A percentile compares a stretch with the other conserved stretches of the same genome.
Evolutionary conservation across 2,888 invertebrate genomes (phyloP).

Genomic region (Pinctada fucata): DNA sequence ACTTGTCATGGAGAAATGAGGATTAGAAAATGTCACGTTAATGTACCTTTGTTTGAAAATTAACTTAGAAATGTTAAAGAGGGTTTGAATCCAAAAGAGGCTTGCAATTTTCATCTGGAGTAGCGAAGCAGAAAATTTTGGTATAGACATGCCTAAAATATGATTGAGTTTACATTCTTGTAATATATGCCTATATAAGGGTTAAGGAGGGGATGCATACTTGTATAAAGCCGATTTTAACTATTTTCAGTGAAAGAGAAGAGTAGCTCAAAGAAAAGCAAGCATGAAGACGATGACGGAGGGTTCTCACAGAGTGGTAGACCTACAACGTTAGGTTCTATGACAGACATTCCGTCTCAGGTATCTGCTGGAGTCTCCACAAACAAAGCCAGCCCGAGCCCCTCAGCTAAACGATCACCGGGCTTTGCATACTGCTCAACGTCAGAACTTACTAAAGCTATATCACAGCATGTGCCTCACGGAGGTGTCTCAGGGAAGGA

Average conservation of each 20-base stretch:
- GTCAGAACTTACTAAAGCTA: slow-evolving; percentile 48
- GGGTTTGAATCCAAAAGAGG: too few species aligned
- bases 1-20: too few species aligned
- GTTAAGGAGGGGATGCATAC: too few species aligned
- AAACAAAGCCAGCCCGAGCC: background rate
- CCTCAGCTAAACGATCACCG: slow-evolving; percentile 19
- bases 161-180: too few species aligned
- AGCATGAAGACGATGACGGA: slow-evolving; percentile 52
- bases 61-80: too few species aligned
- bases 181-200: too few species aligned
- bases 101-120: too few species aligned
- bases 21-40: too few species aligned
- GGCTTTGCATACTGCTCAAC: slow-evolving; percentile 56
- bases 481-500: slow-evolving; percentile 27
- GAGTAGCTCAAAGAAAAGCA: slow-evolving; percentile 12
- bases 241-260: slow-evolving; percentile 31
- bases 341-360: slow-evolving; percentile 48
- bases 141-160: too few species aligned
- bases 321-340: slow-evolving; percentile 48
- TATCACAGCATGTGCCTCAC: slow-evolving; percentile 30
- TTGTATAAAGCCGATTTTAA: too few species aligned
- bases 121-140: too few species aligned
- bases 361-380: slow-evolving; percentile 12
- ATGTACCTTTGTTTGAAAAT: too few species aligned
- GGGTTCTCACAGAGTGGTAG: slow-evolving; percentile 48